A percentile compares a stretch with the other conserved stretches of the same genome.
phyloP scores from a whole-genome alignment of 1,140 invertebrate genomes.

The Cherax destructor region DNA sequence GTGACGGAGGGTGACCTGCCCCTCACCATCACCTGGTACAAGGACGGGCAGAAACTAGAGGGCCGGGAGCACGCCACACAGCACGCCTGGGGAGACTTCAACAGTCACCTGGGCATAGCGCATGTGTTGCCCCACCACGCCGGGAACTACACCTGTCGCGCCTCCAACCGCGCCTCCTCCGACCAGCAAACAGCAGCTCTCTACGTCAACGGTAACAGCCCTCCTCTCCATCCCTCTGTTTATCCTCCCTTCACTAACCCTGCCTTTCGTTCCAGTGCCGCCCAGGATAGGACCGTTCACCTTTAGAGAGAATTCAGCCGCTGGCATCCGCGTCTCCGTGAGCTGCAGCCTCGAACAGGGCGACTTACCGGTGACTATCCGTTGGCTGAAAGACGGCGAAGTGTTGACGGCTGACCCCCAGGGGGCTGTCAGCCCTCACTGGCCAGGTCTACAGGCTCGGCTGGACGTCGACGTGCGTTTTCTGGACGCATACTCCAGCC shows the following conservation, averaged over 20 bases:
- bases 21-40: slow-evolving; percentile 85
- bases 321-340: slow-evolving; percentile 73
- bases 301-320: slow-evolving; percentile 74
- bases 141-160: slow-evolving; percentile 86
- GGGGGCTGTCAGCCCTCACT: background rate
- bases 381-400: slow-evolving; percentile 85
- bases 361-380: slow-evolving; percentile 84
- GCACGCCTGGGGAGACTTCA: slow-evolving; percentile 64
- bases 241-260: background rate
- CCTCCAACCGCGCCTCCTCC: slow-evolving; percentile 81
- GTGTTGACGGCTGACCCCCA: background rate
- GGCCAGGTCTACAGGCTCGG: background rate
- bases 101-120: slow-evolving; percentile 79
- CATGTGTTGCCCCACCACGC: slow-evolving; percentile 58
- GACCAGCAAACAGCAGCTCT: slow-evolving; percentile 80
- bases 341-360: slow-evolving; percentile 84
- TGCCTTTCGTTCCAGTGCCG: slow-evolving; percentile 74
- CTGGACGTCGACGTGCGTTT: slow-evolving; percentile 79
- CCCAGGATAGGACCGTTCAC: slow-evolving; percentile 77
- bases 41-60: slow-evolving; percentile 81
- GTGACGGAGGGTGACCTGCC: slow-evolving; percentile 87
- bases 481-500: slow-evolving; percentile 81
- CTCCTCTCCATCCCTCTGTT: slow-evolving; percentile 8
- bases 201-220: slow-evolving; percentile 74
- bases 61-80: slow-evolving; percentile 21